A percentile compares a stretch with the other conserved stretches of the same genome.
Evolutionary conservation across 2,888 invertebrate genomes (phyloP).

Genomic region (Caenorhabditis drosophilae): DNA sequence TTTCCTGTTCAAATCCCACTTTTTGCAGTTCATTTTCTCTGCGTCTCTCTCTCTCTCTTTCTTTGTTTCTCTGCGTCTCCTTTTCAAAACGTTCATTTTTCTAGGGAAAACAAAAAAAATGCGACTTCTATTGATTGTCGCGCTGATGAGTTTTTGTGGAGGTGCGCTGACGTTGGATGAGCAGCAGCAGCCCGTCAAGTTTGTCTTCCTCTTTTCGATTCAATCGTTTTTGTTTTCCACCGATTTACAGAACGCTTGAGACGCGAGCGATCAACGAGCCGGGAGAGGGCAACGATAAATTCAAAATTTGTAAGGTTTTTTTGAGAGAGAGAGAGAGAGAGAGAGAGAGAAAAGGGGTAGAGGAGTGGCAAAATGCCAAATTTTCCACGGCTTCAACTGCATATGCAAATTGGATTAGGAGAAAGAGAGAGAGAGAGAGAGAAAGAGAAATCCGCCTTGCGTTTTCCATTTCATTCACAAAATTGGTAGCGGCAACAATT

Average conservation of each 20-base stretch:
- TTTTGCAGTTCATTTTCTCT: not conserved
- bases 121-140: not conserved
- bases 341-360: no score
- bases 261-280: slow-evolving; percentile 28
- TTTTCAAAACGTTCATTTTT: not conserved
- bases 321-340: no score
- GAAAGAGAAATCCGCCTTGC: no score
- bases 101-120: not conserved
- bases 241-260: slow-evolving; percentile 14
- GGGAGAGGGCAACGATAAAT: slow-evolving; percentile 30
- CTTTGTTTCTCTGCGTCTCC: not conserved
- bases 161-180: not conserved
- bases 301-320: slow-evolving; percentile 45
- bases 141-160: not conserved
- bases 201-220: not conserved
- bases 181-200: slow-evolving; percentile 21
- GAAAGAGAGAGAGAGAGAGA: no score
- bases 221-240: not conserved
- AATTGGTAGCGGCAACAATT: no score
- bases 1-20: not conserved
- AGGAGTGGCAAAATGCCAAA: no score
- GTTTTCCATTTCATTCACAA: no score
- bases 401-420: no score
- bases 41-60: no score
- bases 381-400: no score